Percentiles rank a stretch among this genome's conserved stretches.
Conservation (phyloP, 2,113 vertebrate genomes). For the Sciurus niger region DNA sequence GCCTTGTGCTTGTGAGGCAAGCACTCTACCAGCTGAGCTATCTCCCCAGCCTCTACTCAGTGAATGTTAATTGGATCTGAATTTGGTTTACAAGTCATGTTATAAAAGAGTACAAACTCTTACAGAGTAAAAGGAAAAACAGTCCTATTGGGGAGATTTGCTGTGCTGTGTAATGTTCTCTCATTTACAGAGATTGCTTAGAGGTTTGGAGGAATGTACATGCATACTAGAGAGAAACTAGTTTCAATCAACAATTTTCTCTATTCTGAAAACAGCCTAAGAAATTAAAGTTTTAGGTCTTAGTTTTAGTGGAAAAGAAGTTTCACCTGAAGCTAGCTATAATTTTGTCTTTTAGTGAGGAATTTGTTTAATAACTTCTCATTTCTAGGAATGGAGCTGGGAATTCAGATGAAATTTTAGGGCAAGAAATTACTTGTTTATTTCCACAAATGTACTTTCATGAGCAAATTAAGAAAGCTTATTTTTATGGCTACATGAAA, state of each 20-base stretch:
- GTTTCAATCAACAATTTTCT: background rate
- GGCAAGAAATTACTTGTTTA: background rate
- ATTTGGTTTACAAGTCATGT: background rate
- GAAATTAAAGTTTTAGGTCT: slow-evolving; percentile 7
- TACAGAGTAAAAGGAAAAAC: no score
- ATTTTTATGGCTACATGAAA: background rate
- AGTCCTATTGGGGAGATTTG: background rate
- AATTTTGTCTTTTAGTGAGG: background rate
- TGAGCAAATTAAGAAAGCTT: background rate
- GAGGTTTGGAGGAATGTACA: background rate
- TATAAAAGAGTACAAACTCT: background rate
- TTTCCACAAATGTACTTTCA: background rate
- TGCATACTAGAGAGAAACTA: slow-evolving; percentile 12
- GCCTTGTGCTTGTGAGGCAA: no score
- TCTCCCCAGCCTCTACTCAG: background rate
- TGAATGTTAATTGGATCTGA: background rate
- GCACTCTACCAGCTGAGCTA: no score
- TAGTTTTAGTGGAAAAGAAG: slow-evolving; percentile 22
- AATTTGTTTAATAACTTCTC: slow-evolving; percentile 32
- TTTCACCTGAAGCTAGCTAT: background rate
- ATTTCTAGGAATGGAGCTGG: background rate
- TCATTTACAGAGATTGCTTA: background rate
- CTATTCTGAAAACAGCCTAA: slow-evolving; percentile 12
- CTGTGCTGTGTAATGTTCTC: background rate
- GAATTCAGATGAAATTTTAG: slow-evolving; percentile 43